Evolutionary conservation across 1,140 invertebrate species (phyloP), one percentile per base, ranked within the genome.

Genomic region (Pachypsylla venusta): DNA sequence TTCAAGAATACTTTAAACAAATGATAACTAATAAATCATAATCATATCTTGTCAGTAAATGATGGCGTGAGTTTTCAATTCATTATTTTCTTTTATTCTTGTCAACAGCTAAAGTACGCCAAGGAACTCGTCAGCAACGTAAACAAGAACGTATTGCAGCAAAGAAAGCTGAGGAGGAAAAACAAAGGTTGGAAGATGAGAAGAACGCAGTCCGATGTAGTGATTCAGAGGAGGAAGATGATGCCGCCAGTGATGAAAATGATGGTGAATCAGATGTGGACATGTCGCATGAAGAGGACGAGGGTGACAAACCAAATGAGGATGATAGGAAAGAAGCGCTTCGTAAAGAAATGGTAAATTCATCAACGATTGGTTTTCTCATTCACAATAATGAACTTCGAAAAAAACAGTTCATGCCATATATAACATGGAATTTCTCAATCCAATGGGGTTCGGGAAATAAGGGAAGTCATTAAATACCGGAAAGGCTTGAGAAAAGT

Each of bases 321-420:
- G 16, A 22, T 19, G 27, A 26, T 26, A 56, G 25, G 56, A 48
- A 27, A 40, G 12, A 24, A 25, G 19, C 16, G 39, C 20, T 25
- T 53, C 14, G 25, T 10, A 13, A 57, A 56, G 20, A 56, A 56
- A 26, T 26, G 16, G 25, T 55, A 55, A 55, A 26, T 55, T 55
- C 22, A 19, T 3, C 2, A 48, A 20, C 16, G 22, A 48, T 19
- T 48, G n/a, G 40, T 20, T 20, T 48, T 20, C 40, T n/a, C n/a
- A 26, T 27, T 25, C 16, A 27, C 10, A 26, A 27, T 22, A 56
- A 56, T 26, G 24, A 14, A 25, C 19, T 26, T 14, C 7, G 13
- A 25, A 19, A 16, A n/a, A n/a, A n/a, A n/a, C n/a, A n/a, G n/a
- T n/a, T n/a, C n/a, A n/a, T n/a, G n/a, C n/a, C n/a, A n/a, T n/a